Conservation (phyloP, 2,797 vertebrate genomes). For the Valencia hispanica region DNA sequence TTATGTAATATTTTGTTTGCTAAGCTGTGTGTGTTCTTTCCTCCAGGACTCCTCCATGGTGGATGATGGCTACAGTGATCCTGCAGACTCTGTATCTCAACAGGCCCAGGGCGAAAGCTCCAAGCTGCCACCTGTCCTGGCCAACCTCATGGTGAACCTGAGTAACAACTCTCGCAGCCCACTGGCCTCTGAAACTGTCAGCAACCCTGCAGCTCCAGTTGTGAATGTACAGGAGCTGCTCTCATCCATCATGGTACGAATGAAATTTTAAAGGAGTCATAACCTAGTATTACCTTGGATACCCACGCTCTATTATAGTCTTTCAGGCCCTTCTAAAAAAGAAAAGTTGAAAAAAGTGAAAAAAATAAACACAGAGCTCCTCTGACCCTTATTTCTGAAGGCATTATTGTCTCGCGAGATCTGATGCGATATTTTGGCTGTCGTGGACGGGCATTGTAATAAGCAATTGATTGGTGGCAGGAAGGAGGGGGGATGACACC, state of each 20-base stretch:
- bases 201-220: constrained; percentile 66
- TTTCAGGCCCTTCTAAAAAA: too few species aligned
- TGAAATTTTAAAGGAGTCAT: too few species aligned
- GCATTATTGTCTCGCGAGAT: too few species aligned
- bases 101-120: constrained; percentile 80
- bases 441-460: too few species aligned
- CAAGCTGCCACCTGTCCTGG: constrained; percentile 91
- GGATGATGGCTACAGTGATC: constrained; percentile 84
- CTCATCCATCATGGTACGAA: constrained; percentile 91
- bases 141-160: constrained; percentile 93
- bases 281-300: too few species aligned
- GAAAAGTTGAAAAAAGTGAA: too few species aligned
- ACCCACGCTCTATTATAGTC: too few species aligned
- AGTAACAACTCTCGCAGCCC: constrained; percentile 79
- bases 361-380: too few species aligned
- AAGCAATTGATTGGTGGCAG: too few species aligned
- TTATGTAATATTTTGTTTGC: background rate
- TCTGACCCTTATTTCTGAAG: too few species aligned
- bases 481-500: too few species aligned
- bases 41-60: constrained; percentile 85
- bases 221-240: constrained; percentile 95
- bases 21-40: constrained; percentile 8
- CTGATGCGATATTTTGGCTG: too few species aligned
- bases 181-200: constrained; percentile 69
- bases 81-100: constrained; percentile 76